Percentiles rank a stretch among this genome's conserved stretches.
phyloP scores from a whole-genome alignment of 2,797 vertebrate genomes.

The Alouatta caraya region DNA sequence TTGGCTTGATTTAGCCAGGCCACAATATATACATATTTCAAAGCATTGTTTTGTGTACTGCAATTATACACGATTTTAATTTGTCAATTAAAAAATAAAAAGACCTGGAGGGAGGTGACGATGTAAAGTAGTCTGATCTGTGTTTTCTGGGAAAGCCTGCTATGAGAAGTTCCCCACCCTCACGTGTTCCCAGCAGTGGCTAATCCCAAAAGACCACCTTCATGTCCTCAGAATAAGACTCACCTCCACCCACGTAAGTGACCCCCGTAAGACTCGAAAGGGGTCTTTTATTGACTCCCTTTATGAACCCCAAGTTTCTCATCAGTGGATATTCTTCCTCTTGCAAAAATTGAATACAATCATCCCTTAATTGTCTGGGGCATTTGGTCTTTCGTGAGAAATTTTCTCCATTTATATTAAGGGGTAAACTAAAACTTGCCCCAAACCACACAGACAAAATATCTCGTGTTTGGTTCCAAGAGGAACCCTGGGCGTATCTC shows the following conservation, averaged over 20 bases:
- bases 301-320: neutral
- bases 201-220: neutral
- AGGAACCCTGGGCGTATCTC: neutral
- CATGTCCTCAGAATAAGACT: neutral
- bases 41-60: neutral
- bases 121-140: neutral
- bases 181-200: neutral
- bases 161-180: accelerated
- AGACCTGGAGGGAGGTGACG: neutral
- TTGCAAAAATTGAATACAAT: neutral
- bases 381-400: neutral
- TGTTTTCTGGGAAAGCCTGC: neutral
- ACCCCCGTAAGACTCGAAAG: neutral
- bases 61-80: neutral
- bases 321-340: neutral
- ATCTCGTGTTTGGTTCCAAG: neutral
- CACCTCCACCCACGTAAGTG: neutral
- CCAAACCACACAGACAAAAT: neutral
- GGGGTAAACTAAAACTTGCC: neutral
- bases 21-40: neutral
- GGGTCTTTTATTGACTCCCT: neutral
- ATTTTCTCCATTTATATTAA: neutral
- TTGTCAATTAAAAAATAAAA: neutral
- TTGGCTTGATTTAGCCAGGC: neutral
- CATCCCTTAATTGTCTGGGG: neutral